Conservation (phyloP, 2,888 invertebrate genomes). For the Anticlea derivata region DNA sequence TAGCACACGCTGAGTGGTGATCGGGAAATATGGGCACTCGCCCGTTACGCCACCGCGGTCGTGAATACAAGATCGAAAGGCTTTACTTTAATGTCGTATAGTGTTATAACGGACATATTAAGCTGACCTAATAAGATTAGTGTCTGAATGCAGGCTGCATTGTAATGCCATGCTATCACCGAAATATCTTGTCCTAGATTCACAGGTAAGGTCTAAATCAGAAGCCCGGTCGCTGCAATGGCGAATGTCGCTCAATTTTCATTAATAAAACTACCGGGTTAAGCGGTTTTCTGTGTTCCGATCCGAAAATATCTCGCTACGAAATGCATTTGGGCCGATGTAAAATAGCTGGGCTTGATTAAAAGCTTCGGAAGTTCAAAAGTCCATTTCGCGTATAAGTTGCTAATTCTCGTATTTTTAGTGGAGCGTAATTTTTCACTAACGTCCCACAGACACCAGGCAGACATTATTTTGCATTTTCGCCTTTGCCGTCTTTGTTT, state of each 20-base stretch:
- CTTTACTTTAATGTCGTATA: too few relatives aligned
- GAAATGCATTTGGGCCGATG: conserved; percentile 31
- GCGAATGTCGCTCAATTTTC: conserved; percentile 79
- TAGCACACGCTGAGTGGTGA: too few relatives aligned
- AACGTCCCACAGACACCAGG: too few relatives aligned
- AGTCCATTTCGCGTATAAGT: conserved; percentile 18
- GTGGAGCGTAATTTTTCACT: too few relatives aligned
- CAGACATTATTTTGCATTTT: too few relatives aligned
- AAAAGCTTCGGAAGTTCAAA: conserved; percentile 25
- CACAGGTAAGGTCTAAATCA: conserved; percentile 66
- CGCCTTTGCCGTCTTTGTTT: too few relatives aligned
- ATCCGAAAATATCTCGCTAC: conserved; percentile 56
- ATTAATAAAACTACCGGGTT: conserved; percentile 76
- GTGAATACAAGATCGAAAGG: too few relatives aligned
- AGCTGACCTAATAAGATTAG: conserved; percentile 24
- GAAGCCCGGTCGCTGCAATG: conserved; percentile 55
- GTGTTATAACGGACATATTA: too few relatives aligned
- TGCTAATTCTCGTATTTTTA: not conserved
- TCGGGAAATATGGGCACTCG: too few relatives aligned
- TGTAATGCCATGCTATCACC: conserved; percentile 22
- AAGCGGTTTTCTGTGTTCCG: conserved; percentile 80
- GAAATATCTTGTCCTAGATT: conserved; percentile 75
- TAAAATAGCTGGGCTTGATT: conserved; percentile 30
- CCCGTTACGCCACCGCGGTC: too few relatives aligned
- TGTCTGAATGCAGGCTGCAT: conserved; percentile 1